Conservation (phyloP, 2,888 invertebrate genomes). For the Aphidoletes aphidimyza region DNA sequence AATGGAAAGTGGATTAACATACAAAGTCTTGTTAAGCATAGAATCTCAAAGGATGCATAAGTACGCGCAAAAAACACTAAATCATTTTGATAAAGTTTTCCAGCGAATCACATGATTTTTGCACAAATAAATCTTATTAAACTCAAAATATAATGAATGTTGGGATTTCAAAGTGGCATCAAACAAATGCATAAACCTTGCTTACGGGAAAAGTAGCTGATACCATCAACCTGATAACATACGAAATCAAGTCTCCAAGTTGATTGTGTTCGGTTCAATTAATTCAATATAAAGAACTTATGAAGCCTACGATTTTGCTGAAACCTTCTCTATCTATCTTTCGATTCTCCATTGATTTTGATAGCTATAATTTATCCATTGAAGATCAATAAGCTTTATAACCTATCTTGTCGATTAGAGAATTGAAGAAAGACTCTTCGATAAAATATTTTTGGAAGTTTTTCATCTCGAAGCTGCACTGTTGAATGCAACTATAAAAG, state of each 20-base stretch:
- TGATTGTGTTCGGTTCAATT: constrained; percentile 33
- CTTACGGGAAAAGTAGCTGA: background rate
- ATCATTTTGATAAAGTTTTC: background rate
- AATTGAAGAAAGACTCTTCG: too few species aligned
- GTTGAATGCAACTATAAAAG: background rate
- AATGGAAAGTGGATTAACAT: constrained; percentile 3
- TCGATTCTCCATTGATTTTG: too few species aligned
- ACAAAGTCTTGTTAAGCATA: background rate
- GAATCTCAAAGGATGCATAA: background rate
- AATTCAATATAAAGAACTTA: background rate
- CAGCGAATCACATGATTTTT: constrained; percentile 16
- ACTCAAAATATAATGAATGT: background rate
- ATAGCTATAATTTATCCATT: too few species aligned
- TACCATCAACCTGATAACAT: background rate
- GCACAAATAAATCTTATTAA: constrained; percentile 28
- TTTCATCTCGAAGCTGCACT: background rate
- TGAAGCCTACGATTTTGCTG: too few species aligned
- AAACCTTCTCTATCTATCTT: background rate
- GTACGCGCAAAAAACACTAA: background rate
- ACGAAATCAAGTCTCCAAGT: background rate
- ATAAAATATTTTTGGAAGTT: background rate
- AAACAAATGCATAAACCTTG: background rate
- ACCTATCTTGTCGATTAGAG: too few species aligned
- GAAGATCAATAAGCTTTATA: too few species aligned
- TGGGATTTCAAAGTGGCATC: background rate